phyloP scores from a whole-genome alignment of 2,113 vertebrate genomes.

The Merops nubicus region DNA sequence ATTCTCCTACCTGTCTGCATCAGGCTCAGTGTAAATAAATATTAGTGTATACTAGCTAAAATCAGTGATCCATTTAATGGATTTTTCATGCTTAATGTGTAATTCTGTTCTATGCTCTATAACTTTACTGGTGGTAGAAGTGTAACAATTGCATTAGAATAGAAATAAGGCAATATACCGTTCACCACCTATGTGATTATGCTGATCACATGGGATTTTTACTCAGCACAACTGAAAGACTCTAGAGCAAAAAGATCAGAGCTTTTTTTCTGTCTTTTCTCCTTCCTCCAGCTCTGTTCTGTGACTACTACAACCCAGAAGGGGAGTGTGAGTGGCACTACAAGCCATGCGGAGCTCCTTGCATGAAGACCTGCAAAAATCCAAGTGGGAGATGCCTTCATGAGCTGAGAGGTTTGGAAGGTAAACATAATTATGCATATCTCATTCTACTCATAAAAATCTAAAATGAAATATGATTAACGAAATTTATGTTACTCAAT shows the following conservation, averaged over 20 bases:
- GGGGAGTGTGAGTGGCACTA: constrained; percentile 93
- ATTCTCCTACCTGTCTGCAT: background rate
- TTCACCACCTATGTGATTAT: background rate
- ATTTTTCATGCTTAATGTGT: background rate
- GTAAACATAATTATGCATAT: constrained; percentile 64
- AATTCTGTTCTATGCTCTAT: background rate
- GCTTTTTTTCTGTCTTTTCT: background rate
- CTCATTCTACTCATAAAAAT: background rate
- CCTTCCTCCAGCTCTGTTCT: constrained; percentile 86
- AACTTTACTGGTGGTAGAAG: background rate
- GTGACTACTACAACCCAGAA: constrained; percentile 90
- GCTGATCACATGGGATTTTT: background rate
- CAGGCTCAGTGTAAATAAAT: background rate
- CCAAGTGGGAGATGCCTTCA: constrained; percentile 83
- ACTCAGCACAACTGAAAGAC: background rate
- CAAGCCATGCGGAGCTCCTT: constrained; percentile 87
- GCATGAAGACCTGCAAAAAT: constrained; percentile 91
- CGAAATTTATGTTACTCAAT: background rate
- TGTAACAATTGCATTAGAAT: background rate
- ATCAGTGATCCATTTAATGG: background rate
- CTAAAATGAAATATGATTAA: background rate
- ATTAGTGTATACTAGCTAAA: background rate
- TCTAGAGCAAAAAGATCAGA: background rate
- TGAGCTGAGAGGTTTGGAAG: constrained; percentile 85
- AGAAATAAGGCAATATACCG: background rate